Percentiles rank a stretch among this genome's conserved stretches.
phyloP scores from a whole-genome alignment of 2,113 vertebrate genomes.

The Narcine bancroftii region DNA sequence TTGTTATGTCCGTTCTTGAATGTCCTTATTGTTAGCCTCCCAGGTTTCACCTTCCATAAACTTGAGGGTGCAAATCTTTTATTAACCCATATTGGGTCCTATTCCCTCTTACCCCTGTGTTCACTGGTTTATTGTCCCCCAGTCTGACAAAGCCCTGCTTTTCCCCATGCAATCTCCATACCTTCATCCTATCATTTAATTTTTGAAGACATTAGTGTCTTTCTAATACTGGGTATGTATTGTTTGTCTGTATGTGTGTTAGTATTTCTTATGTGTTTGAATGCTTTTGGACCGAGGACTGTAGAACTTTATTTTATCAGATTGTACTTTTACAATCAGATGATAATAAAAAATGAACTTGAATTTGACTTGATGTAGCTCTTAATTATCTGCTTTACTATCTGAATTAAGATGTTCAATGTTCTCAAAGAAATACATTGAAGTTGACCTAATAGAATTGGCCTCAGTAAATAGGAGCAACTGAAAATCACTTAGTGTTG shows the following conservation, averaged over 20 bases:
- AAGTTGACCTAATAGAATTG: neutral
- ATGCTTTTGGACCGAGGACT: no score
- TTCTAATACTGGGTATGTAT: neutral
- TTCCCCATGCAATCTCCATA: neutral
- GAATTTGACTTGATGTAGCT: no score
- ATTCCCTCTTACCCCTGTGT: no score
- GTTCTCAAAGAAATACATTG: neutral
- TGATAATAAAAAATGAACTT: no score
- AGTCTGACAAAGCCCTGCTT: neutral
- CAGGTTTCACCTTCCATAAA: neutral
- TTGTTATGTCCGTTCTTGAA: no score
- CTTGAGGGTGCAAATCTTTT: no score
- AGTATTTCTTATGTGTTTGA: no score
- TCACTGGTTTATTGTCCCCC: neutral
- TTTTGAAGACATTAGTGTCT: neutral
- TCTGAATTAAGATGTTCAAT: neutral
- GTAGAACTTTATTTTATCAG: no score
- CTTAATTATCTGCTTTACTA: no score
- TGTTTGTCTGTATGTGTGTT: no score
- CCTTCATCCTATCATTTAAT: neutral
- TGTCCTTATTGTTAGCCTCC: neutral
- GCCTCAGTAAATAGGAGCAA: neutral
- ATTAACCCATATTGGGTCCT: no score
- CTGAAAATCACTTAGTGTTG: neutral
- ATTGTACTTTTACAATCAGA: no score